Evolutionary conservation across 1,140 invertebrate species (phyloP).

Genomic region (Agrilus planipennis): DNA sequence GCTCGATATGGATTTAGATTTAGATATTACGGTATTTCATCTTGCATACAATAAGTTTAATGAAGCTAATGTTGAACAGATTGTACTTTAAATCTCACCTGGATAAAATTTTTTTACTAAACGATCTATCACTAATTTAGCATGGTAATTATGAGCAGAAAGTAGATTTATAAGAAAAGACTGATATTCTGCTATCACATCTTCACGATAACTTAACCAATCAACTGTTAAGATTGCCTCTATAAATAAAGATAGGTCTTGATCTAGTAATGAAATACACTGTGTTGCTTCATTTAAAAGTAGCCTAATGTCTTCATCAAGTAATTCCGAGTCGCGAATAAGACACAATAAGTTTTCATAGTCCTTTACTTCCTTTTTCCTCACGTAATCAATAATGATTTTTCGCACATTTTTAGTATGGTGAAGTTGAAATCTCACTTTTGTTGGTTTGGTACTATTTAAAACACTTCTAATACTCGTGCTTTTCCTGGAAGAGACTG

Average conservation of each 20-base stretch:
- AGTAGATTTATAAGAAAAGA: constrained; percentile 50
- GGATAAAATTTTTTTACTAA: constrained; percentile 44
- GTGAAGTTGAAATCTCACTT: constrained; percentile 29
- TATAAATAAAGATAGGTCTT: constrained; percentile 43
- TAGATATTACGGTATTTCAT: too few relatives aligned
- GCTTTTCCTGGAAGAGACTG: constrained; percentile 2
- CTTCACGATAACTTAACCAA: constrained; percentile 40
- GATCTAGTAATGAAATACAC: constrained; percentile 44
- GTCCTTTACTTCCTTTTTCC: constrained; percentile 16
- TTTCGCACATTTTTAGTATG: constrained; percentile 24
- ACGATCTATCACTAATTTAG: constrained; percentile 43
- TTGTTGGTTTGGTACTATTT: constrained; percentile 11
- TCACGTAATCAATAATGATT: constrained; percentile 22
- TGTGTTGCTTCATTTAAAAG: constrained; percentile 42
- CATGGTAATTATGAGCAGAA: constrained; percentile 48
- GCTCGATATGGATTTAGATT: too few relatives aligned
- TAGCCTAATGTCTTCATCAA: constrained; percentile 44
- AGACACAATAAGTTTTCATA: constrained; percentile 28
- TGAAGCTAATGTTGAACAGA: too few relatives aligned
- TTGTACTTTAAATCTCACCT: too few relatives aligned
- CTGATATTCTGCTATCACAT: constrained; percentile 41
- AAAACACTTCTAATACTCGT: constrained; percentile 7
- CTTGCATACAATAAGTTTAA: too few relatives aligned
- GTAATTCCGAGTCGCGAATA: constrained; percentile 28
- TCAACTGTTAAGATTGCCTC: constrained; percentile 46